Base-by-base conservation (phyloP, 2,113 vertebrate species). In the Gopherus flavomarginatus region DNA sequence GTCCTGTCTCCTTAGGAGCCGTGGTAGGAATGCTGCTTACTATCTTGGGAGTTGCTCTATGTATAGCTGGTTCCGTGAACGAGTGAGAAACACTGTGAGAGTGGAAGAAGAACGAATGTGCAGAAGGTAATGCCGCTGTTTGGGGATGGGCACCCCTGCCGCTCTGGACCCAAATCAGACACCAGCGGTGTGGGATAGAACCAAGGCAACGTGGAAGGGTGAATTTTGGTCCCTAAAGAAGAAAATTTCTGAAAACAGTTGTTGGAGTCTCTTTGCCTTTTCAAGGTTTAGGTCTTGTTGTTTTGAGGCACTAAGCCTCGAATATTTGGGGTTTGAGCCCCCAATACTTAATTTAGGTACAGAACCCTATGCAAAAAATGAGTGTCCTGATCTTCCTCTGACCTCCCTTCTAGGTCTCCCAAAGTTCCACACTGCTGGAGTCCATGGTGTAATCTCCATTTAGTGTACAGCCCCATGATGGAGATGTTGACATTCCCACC, bases 1-100 rank as follows among this genome's bases (percentile, higher is more conserved):
- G 17, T 75, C 17, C 16, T 2, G 0, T 90, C 27, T n/a, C 86
- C 6, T 0, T 88, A 99, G 99, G 98, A 93, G 99, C 99, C 7
- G 97, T 98, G 0, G 90, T 96, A 35, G 99, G 99, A 49, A 98
- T 99, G 99, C 94, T 99, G 92, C 98, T 99, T 85, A 99, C 98
- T 11, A 16, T 97, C 92, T 91, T 98, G 4, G 99, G 99, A 21
- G 96, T 99, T 79, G 97, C 97, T 1, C 97, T 99, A 69, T 99
- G 99, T 11, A 53, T 99, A 10, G 96, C 98, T 50, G 99, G 98
- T 81, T 99, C 98, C 78, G 27, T 98, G 90, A 97, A 27, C 31
- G 86, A 97, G 96, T 83, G 5, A 50, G 81, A 79, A 1, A n/a
- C 35, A 12, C 14, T 5, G 29, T 11, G 17, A 44, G 22, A 69